phyloP scores from a whole-genome alignment of 1,140 invertebrate genomes.

The Bombus pyrosoma region DNA sequence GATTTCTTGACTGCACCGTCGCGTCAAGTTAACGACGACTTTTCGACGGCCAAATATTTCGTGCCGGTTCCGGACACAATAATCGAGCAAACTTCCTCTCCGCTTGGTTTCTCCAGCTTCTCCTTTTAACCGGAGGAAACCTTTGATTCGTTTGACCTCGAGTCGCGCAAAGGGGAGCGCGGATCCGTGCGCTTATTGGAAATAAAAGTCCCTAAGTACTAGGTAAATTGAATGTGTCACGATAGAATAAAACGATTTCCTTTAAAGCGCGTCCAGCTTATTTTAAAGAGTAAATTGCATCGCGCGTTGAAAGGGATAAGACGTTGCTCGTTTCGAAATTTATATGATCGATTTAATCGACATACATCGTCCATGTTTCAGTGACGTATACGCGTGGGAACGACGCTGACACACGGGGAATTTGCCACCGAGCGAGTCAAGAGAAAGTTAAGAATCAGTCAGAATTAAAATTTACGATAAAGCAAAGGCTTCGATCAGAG shows the following conservation, averaged over 20 bases:
- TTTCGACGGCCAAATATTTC: not conserved
- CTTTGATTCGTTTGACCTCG: conserved; percentile 49
- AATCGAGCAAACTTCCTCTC: conserved; percentile 28
- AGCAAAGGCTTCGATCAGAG: too few species aligned
- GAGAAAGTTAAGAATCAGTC: not conserved
- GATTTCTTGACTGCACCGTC: not conserved
- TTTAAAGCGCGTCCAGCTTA: conserved; percentile 19
- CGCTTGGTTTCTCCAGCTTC: conserved; percentile 29
- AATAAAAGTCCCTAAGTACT: conserved; percentile 40
- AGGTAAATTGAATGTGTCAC: conserved; percentile 47
- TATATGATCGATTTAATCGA: conserved; percentile 9
- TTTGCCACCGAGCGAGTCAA: not conserved
- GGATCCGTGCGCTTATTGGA: conserved; percentile 45
- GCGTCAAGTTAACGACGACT: not conserved
- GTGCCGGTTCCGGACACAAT: not conserved
- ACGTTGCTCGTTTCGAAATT: not conserved
- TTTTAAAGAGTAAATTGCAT: conserved; percentile 35
- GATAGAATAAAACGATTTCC: conserved; percentile 45
- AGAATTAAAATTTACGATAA: too few species aligned
- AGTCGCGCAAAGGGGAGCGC: conserved; percentile 17
- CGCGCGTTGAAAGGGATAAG: not conserved
- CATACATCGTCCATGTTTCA: not conserved
- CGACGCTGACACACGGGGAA: not conserved
- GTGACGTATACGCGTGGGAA: not conserved
- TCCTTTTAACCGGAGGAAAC: not conserved